Evolutionary conservation across 2,113 vertebrate genomes (phyloP).

Genomic region (Oryzias javanicus): DNA sequence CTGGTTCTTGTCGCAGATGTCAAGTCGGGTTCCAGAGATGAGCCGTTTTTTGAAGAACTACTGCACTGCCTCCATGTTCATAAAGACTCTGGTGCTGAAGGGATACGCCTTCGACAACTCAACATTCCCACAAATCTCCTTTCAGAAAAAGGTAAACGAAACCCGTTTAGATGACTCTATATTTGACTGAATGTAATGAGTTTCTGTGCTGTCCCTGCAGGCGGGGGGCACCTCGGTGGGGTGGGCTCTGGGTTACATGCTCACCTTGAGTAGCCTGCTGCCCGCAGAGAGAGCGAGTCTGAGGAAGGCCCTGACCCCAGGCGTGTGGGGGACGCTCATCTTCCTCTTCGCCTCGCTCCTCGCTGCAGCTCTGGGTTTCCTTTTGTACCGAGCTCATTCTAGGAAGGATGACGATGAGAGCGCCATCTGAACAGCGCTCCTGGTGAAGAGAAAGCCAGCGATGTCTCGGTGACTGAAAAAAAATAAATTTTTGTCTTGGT

Average conservation of each 20-base stretch:
- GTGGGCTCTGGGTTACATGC: conserved; percentile 94
- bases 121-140: conserved; percentile 77
- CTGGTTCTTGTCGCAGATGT: conserved; percentile 55
- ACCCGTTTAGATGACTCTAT: neutral
- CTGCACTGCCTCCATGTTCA: conserved; percentile 77
- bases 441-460: neutral
- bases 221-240: conserved; percentile 76
- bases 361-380: conserved; percentile 32
- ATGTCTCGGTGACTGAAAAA: neutral
- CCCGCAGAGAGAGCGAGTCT: conserved; percentile 57
- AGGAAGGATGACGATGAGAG: conserved; percentile 42
- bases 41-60: conserved; percentile 68
- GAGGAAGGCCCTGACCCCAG: conserved; percentile 62
- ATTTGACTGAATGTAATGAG: too few relatives aligned
- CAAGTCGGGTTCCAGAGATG: conserved; percentile 30
- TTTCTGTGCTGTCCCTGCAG: conserved; percentile 63
- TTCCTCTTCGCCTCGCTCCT: conserved; percentile 69
- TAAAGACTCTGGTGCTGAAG: conserved; percentile 74
- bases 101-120: conserved; percentile 79
- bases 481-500: neutral
- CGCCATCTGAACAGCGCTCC: conserved; percentile 44
- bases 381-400: conserved; percentile 16
- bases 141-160: conserved; percentile 78
- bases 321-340: conserved; percentile 74
- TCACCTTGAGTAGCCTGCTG: conserved; percentile 85